Percentiles rank a stretch among this genome's conserved stretches.
phyloP scores from a whole-genome alignment of 2,888 invertebrate species.

The Rapana venosa region DNA sequence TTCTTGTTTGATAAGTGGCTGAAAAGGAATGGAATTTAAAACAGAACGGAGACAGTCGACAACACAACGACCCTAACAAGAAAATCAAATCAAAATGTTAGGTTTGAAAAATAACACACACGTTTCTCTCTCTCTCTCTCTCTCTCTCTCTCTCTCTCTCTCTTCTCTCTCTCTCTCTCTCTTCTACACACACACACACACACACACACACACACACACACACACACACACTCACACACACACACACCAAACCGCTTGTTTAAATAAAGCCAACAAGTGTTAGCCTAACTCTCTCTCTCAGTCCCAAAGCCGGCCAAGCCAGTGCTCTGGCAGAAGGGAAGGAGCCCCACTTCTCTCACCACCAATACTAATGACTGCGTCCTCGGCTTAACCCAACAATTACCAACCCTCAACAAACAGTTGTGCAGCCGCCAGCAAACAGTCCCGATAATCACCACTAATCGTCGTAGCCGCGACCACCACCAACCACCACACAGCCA shows the following conservation, averaged over 20 bases:
- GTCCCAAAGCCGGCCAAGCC: background rate
- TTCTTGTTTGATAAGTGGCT: no score
- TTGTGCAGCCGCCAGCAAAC: slow-evolving; percentile 1
- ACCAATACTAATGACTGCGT: background rate
- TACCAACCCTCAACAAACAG: background rate
- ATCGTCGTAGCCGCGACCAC: background rate
- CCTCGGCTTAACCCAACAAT: background rate
- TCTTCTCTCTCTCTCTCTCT: background rate
- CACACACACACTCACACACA: no score
- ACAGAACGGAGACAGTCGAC: no score
- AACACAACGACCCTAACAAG: no score
- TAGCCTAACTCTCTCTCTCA: background rate
- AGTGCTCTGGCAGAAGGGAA: background rate
- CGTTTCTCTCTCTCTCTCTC: background rate
- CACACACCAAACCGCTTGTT: no score
- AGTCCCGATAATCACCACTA: background rate
- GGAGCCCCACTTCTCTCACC: no score
- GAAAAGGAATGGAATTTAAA: no score
- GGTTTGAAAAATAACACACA: no score
- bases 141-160: background rate
- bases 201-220: no score
- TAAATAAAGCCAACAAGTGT: background rate
- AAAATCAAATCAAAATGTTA: no score
- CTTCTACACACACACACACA: background rate
- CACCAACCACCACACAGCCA: no score